Percentiles rank a stretch among this genome's conserved stretches.
phyloP scores from a whole-genome alignment of 2,113 vertebrate species.

The Otis tarda region DNA sequence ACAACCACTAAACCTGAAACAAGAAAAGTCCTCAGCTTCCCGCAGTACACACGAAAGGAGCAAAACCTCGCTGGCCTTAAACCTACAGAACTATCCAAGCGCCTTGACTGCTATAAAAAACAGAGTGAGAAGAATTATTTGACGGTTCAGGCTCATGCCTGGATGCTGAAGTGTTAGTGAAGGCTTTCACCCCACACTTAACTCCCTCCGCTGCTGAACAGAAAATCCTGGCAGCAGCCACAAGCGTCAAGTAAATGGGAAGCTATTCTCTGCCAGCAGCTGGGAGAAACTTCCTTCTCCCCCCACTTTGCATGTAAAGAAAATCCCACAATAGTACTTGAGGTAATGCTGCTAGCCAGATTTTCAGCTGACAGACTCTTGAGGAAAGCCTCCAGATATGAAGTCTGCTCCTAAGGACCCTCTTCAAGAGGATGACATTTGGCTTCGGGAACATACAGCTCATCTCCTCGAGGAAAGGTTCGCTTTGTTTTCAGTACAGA shows the following conservation, averaged over 20 bases:
- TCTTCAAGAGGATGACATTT: background rate
- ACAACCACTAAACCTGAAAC: background rate
- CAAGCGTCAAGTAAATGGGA: background rate
- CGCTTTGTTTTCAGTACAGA: background rate
- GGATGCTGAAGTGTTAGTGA: constrained; percentile 18
- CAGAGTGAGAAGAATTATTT: background rate
- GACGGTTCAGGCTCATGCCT: constrained; percentile 5
- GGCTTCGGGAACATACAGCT: background rate
- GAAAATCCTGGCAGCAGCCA: constrained; percentile 42
- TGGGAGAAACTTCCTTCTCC: constrained; percentile 34
- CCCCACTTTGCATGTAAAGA: constrained; percentile 15
- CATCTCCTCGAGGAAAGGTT: background rate
- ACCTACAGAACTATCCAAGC: background rate
- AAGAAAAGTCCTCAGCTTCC: background rate
- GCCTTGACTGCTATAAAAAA: background rate
- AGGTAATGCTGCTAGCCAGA: constrained; percentile 22
- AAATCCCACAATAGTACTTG: constrained; percentile 42
- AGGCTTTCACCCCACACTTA: constrained; percentile 50
- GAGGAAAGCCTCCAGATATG: constrained; percentile 10
- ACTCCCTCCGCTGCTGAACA: constrained; percentile 29
- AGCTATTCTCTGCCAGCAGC: constrained; percentile 49
- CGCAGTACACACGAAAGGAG: background rate
- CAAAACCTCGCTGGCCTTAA: background rate
- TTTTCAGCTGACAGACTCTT: constrained; percentile 29
- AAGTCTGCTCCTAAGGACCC: constrained; percentile 1